Conservation (phyloP, 1,140 invertebrate species). For the Cydia splendana region DNA sequence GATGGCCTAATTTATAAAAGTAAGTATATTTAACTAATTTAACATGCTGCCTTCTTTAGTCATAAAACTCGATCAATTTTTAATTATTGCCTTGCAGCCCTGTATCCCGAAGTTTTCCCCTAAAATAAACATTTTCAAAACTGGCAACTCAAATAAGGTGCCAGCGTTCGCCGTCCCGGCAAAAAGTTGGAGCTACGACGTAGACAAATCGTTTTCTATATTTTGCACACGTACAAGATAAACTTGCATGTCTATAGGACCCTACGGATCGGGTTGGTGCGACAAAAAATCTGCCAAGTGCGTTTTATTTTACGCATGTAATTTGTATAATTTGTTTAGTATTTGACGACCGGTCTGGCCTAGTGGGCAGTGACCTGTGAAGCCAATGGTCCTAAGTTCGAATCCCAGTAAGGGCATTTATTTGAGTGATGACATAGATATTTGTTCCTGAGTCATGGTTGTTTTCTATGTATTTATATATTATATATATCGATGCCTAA, state of each 20-base stretch:
- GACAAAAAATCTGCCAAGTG: constrained; percentile 16
- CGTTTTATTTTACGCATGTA: neutral
- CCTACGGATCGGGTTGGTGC: constrained; percentile 17
- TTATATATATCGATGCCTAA: no score
- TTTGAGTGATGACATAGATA: no score
- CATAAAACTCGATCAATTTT: constrained; percentile 21
- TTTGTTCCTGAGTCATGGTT: no score
- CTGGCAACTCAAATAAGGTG: constrained; percentile 28
- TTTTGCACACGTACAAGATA: constrained; percentile 31
- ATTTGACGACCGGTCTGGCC: no score
- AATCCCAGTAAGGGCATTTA: no score
- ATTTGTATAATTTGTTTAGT: neutral
- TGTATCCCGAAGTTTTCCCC: constrained; percentile 23
- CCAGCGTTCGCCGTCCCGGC: constrained; percentile 12
- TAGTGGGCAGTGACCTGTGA: no score
- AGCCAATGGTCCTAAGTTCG: no score
- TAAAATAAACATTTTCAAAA: constrained; percentile 30
- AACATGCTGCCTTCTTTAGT: neutral
- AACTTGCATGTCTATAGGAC: constrained; percentile 23
- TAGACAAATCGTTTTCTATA: constrained; percentile 32
- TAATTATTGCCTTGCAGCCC: constrained; percentile 7
- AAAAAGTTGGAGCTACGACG: constrained; percentile 25
- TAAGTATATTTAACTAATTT: no score
- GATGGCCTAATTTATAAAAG: neutral
- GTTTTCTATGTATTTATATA: no score